These are phyloP conservation scores for Rhimphoctona megacephalus DNA, from an alignment of 2,888 invertebrate genomes.

Conservation along the genomic window DNA sequence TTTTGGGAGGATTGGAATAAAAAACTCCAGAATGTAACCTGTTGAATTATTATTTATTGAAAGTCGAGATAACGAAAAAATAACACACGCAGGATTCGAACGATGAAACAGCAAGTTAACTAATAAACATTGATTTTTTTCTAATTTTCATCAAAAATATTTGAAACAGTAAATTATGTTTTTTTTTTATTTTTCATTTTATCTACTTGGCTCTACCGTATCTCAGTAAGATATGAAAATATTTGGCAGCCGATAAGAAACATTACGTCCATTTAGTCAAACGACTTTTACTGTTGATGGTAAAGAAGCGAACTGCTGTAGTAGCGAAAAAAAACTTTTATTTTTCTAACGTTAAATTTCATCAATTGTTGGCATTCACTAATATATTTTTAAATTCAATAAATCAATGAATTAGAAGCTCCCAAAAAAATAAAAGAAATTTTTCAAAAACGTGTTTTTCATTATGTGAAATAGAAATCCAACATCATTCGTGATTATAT, in stretches of 20 bases:
- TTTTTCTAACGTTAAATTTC: neutral
- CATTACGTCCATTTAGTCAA: neutral
- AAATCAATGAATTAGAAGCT: neutral
- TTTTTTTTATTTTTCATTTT: neutral
- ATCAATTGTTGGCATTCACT: neutral
- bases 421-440: neutral
- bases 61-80: neutral
- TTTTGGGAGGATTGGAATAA: neutral
- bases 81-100: neutral
- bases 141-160: neutral
- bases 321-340: neutral
- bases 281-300: neutral
- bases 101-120: neutral
- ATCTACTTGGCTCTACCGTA: neutral
- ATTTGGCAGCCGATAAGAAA: neutral
- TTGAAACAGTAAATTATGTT: neutral
- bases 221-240: neutral
- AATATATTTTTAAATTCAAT: neutral
- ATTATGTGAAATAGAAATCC: too few species aligned
- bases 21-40: neutral
- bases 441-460: too few species aligned
- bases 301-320: neutral
- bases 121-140: neutral
- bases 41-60: too few species aligned
- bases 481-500: too few species aligned